phyloP scores from a whole-genome alignment of 1,140 invertebrate genomes.

The Drosophila grimshawi region DNA sequence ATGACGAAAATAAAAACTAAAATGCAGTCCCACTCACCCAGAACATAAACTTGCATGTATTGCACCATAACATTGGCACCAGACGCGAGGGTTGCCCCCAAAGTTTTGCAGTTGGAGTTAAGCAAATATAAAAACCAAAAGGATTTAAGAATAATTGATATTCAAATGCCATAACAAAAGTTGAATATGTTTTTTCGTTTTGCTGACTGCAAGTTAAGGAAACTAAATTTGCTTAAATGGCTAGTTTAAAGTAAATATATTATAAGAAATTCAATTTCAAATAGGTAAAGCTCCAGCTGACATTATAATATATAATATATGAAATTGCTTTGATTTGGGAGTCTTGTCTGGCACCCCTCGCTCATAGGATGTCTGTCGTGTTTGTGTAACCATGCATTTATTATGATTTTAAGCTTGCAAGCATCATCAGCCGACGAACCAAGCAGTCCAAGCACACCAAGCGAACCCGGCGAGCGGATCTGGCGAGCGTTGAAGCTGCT shows the following conservation, averaged over 20 bases:
- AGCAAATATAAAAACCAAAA: neutral
- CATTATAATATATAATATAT: too few species aligned
- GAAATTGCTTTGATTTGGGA: neutral
- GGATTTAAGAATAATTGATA: too few species aligned
- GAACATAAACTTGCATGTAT: conserved; percentile 49
- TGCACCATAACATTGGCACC: conserved; percentile 27
- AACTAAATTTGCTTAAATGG: too few species aligned
- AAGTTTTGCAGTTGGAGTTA: conserved; percentile 8
- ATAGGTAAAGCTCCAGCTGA: too few species aligned
- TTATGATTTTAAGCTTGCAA: conserved; percentile 75
- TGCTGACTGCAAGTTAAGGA: too few species aligned
- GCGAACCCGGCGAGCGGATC: conserved; percentile 32
- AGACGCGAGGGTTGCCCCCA: conserved; percentile 21
- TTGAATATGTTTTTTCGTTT: too few species aligned
- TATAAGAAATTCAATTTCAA: too few species aligned
- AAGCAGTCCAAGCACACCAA: conserved; percentile 9
- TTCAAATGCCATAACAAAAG: too few species aligned
- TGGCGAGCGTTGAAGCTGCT: conserved; percentile 70
- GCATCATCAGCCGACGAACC: conserved; percentile 62
- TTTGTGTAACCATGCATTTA: conserved; percentile 76
- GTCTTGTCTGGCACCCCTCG: conserved; percentile 5
- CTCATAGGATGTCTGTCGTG: conserved; percentile 9
- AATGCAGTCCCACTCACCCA: conserved; percentile 58
- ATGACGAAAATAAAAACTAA: conserved; percentile 74
- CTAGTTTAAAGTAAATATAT: too few species aligned